phyloP scores from a whole-genome alignment of 2,888 invertebrate genomes.

The Anticlea derivata region DNA sequence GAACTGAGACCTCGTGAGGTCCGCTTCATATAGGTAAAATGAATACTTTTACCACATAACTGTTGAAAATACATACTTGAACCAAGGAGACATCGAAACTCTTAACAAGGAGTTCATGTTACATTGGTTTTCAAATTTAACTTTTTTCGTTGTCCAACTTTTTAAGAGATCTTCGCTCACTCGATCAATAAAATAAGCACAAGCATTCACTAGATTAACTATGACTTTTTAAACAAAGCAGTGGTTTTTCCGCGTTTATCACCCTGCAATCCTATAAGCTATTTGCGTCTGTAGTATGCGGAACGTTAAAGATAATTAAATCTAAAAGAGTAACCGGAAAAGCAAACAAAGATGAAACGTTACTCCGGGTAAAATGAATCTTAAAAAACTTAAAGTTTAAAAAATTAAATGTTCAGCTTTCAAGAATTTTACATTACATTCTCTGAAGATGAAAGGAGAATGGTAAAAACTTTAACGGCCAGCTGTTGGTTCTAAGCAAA shows the following conservation, averaged over 20 bases:
- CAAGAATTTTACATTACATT: conserved; percentile 23
- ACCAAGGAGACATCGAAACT: no score
- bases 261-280: not conserved
- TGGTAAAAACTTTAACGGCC: conserved; percentile 15
- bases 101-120: no score
- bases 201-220: no score
- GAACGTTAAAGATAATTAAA: conserved; percentile 17
- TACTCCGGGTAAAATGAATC: conserved; percentile 17
- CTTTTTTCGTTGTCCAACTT: no score
- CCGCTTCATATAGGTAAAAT: no score
- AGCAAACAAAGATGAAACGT: conserved; percentile 22
- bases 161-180: no score
- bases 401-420: conserved; percentile 26
- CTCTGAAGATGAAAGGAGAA: conserved; percentile 19
- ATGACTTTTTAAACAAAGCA: not conserved
- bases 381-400: conserved; percentile 25
- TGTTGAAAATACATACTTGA: no score
- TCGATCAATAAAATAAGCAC: no score
- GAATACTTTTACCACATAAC: no score
- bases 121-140: no score
- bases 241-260: not conserved
- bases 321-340: conserved; percentile 10
- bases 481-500: conserved; percentile 34
- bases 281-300: conserved; percentile 10
- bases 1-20: no score